phyloP scores from a whole-genome alignment of 2,888 invertebrate genomes.

The Perizoma affinitatum region DNA sequence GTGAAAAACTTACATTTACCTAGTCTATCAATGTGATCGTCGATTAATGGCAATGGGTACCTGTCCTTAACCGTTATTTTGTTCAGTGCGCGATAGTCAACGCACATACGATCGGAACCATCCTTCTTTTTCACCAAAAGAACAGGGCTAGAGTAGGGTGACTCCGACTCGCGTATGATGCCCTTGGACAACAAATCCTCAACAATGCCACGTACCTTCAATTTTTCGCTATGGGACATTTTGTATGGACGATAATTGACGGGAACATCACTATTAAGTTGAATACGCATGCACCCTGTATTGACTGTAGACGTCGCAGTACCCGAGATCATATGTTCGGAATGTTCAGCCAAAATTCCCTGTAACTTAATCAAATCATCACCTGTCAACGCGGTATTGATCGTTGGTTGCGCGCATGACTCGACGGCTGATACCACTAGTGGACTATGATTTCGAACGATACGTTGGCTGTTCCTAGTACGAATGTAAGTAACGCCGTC shows the following conservation, averaged over 20 bases:
- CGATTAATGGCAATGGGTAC: constrained; percentile 37
- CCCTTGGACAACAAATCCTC: constrained; percentile 36
- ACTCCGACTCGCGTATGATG: constrained; percentile 35
- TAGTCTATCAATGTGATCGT: constrained; percentile 35
- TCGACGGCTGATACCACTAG: neutral
- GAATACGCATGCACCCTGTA: constrained; percentile 19
- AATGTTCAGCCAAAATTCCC: constrained; percentile 7
- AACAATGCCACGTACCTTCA: constrained; percentile 36
- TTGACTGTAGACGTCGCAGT: constrained; percentile 20
- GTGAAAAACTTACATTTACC: constrained; percentile 34
- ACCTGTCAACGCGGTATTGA: constrained; percentile 14
- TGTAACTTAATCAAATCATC: neutral
- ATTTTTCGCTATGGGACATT: constrained; percentile 37
- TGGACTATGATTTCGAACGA: constrained; percentile 1
- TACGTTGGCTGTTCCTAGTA: constrained; percentile 5
- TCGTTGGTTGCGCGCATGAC: neutral
- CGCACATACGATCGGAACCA: constrained; percentile 39
- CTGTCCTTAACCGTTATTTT: constrained; percentile 36
- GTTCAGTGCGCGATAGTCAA: constrained; percentile 39
- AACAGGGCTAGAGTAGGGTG: constrained; percentile 33
- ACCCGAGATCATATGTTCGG: constrained; percentile 8
- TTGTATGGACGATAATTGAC: constrained; percentile 38
- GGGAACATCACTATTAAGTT: neutral
- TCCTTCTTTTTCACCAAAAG: constrained; percentile 32
- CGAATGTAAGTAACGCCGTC: constrained; percentile 21